Percentiles rank a stretch among this genome's conserved stretches.
Conservation (phyloP, 2,797 vertebrate genomes). For the Acipenser oxyrinchus region DNA sequence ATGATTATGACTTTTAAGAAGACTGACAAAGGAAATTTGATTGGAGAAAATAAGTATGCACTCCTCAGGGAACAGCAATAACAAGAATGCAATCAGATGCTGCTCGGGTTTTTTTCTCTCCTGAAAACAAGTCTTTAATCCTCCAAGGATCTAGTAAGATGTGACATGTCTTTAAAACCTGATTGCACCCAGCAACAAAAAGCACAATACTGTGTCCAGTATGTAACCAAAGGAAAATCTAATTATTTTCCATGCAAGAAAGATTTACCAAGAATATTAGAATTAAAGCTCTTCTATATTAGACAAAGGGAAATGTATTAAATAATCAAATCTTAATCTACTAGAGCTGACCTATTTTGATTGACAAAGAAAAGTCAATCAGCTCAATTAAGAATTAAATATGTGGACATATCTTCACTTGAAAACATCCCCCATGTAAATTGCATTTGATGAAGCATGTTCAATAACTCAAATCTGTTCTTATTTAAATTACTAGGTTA, state of each 20-base stretch:
- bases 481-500: too few relatives aligned
- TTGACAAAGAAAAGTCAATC: conserved; percentile 24
- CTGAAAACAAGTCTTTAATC: conserved; percentile 66
- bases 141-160: conserved; percentile 58
- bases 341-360: conserved; percentile 72
- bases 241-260: conserved; percentile 60
- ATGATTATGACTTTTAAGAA: conserved; percentile 59
- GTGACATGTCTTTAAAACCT: conserved; percentile 46
- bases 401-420: too few relatives aligned
- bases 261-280: conserved; percentile 56
- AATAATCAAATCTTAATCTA: conserved; percentile 68
- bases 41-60: conserved; percentile 31
- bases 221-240: conserved; percentile 68
- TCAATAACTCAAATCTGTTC: too few relatives aligned
- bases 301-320: conserved; percentile 67
- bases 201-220: conserved; percentile 32
- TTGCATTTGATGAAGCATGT: too few relatives aligned
- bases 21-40: conserved; percentile 60
- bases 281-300: conserved; percentile 58
- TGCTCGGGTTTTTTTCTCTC: conserved; percentile 52
- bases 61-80: conserved; percentile 42
- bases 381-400: background rate
- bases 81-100: conserved; percentile 48
- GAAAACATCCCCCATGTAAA: too few relatives aligned
- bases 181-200: conserved; percentile 32